Percentiles rank a stretch among this genome's conserved stretches.
Evolutionary conservation across 2,888 invertebrate genomes (phyloP).

Genomic region (Coremacera marginata): DNA sequence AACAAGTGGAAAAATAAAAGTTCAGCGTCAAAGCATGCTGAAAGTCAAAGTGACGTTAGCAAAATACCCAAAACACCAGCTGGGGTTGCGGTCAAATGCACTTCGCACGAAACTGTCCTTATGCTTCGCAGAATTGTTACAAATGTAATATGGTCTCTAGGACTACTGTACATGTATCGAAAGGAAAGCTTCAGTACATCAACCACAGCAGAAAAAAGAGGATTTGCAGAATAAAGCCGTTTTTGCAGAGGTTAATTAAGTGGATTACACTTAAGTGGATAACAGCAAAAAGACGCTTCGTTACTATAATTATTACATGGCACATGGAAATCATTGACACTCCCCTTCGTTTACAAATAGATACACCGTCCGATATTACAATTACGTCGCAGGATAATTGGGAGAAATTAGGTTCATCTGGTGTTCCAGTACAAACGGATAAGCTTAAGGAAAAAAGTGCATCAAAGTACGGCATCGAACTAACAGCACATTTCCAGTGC

Average conservation of each 20-base stretch:
- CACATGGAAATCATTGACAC: neutral
- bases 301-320: neutral
- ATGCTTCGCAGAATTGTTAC: constrained; percentile 38
- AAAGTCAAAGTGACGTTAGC: constrained; percentile 2
- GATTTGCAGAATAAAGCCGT: constrained; percentile 29
- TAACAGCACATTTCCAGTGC: neutral
- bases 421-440: constrained; percentile 18
- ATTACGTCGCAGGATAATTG: neutral
- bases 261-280: neutral
- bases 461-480: neutral
- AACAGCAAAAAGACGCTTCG: too few relatives aligned
- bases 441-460: constrained; percentile 29
- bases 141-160: constrained; percentile 43
- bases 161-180: constrained; percentile 35
- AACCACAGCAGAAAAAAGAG: constrained; percentile 31
- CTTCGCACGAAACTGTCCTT: constrained; percentile 30
- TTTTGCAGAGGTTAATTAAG: neutral
- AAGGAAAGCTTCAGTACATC: neutral
- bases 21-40: neutral
- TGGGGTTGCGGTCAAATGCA: constrained; percentile 41
- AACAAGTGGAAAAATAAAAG: too few relatives aligned
- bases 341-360: neutral
- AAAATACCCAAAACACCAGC: constrained; percentile 24
- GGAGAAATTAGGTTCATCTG: constrained; percentile 31
- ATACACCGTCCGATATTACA: neutral